Evolutionary conservation across 2,113 vertebrate species (phyloP).

Genomic region (Microtus richardsoni): DNA sequence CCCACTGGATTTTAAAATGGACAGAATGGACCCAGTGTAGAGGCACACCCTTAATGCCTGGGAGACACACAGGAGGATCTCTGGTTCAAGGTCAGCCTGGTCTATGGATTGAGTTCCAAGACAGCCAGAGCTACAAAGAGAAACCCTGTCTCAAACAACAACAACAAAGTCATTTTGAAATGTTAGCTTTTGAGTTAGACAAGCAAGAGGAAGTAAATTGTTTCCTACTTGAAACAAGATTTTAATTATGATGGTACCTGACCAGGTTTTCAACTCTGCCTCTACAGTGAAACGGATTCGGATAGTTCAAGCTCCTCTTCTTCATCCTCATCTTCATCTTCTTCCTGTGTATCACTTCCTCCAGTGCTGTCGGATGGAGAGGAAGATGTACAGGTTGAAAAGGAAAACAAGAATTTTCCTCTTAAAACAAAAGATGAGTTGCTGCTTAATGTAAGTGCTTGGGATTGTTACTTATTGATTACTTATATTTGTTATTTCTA

Average conservation of each 20-base stretch:
- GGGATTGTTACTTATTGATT: neutral
- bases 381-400: slow-evolving; percentile 79
- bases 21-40: neutral
- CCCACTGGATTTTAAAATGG: neutral
- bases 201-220: neutral
- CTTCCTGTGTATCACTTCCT: slow-evolving; percentile 58
- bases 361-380: slow-evolving; percentile 83
- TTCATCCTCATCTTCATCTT: slow-evolving; percentile 57
- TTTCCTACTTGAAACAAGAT: neutral
- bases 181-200: slow-evolving; percentile 39
- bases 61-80: neutral
- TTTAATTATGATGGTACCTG: neutral
- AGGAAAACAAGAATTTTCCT: slow-evolving; percentile 75
- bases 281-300: slow-evolving; percentile 85
- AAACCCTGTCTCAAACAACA: neutral
- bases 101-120: neutral
- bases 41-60: neutral
- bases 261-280: slow-evolving; percentile 46
- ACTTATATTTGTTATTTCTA: neutral
- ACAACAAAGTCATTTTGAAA: neutral
- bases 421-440: slow-evolving; percentile 86
- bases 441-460: slow-evolving; percentile 85
- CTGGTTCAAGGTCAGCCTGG: no score
- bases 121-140: neutral
- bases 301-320: slow-evolving; percentile 85